Base-by-base conservation (phyloP, 1,140 invertebrate genomes). In the Meloidogyne exigua region DNA sequence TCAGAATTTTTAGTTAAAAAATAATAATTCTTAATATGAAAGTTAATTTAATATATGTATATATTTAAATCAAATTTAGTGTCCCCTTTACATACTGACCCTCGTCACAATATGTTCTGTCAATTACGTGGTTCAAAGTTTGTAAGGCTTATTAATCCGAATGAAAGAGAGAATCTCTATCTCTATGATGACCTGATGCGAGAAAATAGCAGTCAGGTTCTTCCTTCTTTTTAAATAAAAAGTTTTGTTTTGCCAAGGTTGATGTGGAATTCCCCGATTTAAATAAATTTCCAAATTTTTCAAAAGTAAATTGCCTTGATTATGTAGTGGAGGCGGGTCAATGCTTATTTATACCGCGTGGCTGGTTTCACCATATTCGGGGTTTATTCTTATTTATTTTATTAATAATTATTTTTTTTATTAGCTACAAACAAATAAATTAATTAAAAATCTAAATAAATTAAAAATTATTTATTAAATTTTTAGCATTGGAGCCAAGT, bases 21-120 rank as follows among this genome's bases (percentile, higher is more conserved):
- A 13, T 15, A 44, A 2, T 12, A 44, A 12, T 44, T 11, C 42
- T n/a, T n/a, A n/a, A n/a, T n/a, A n/a, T n/a, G n/a, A n/a, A n/a
- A n/a, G n/a, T n/a, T 44, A 32, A 32, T 32, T 44, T 44, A 44
- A 44, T 44, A 44, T 13, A n/a, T n/a, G n/a, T n/a, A n/a, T n/a
- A n/a, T n/a, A n/a, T 44, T 49, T 49, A n/a, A n/a, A n/a, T 57
- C 36, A 9, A 7, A 63, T 73, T 18, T n/a, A 73, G 72, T 98
- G 15, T 98, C 95, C 2, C 95, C 96, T 15, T 89, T 98, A 25
- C 96, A 99, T 89, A 91, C 92, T 88, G 96, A 99, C 89, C 94
- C 94, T 0, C 96, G 97, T 88, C 92, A 96, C 85, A 99, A 99
- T 89, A 89, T 98, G 10, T 86, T 87, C 66, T 88, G 80, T 64